phyloP scores from a whole-genome alignment of 2,888 invertebrate genomes.

The Linnaemya tessellans region DNA sequence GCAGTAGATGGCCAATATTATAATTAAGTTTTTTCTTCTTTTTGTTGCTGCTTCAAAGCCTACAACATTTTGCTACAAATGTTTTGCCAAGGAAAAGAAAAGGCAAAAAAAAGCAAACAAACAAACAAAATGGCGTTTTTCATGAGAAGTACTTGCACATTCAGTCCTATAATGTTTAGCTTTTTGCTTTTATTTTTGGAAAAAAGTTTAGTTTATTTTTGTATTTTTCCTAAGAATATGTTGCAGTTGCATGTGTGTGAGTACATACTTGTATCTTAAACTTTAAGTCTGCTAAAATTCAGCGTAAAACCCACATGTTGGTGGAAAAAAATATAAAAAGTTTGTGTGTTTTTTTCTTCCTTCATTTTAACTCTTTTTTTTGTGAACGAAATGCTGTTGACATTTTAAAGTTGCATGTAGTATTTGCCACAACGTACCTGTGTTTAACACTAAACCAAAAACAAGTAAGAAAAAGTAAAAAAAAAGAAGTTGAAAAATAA shows the following conservation, averaged over 20 bases:
- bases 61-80: conserved; percentile 64
- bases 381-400: conserved; percentile 61
- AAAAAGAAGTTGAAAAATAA: conserved; percentile 53
- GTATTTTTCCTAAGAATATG: conserved; percentile 66
- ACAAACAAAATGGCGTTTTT: conserved; percentile 71
- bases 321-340: conserved; percentile 25
- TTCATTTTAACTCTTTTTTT: conserved; percentile 31
- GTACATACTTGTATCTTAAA: conserved; percentile 53
- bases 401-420: conserved; percentile 71
- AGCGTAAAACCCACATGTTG: conserved; percentile 67
- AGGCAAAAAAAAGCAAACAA: too few species aligned
- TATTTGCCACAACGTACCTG: conserved; percentile 65
- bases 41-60: conserved; percentile 26
- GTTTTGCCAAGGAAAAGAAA: conserved; percentile 33
- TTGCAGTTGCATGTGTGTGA: conserved; percentile 44
- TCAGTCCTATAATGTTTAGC: background rate
- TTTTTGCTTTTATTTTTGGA: background rate
- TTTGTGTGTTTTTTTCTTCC: conserved; percentile 4
- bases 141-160: conserved; percentile 54
- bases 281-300: conserved; percentile 63
- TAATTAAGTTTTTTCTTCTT: conserved; percentile 17
- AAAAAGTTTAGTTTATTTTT: conserved; percentile 53
- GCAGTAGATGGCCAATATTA: conserved; percentile 56
- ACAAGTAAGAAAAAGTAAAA: conserved; percentile 1
- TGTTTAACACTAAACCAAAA: conserved; percentile 63